Conservation (phyloP, 2,797 vertebrate species). For the Bucorvus abyssinicus region DNA sequence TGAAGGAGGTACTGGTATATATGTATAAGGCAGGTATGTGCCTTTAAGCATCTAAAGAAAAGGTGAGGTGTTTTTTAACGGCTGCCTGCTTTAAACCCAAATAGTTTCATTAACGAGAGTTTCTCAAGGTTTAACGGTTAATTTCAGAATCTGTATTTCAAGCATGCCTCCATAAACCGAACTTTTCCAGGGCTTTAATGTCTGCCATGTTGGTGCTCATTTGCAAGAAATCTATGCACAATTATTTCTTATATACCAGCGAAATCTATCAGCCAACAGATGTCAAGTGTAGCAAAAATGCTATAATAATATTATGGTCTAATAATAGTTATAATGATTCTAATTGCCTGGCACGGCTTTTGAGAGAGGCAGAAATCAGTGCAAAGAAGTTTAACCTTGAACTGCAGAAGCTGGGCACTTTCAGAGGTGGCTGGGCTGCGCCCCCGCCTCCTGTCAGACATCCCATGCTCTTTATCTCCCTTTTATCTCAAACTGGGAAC, state of each 20-base stretch:
- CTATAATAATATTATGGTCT: slow-evolving; percentile 74
- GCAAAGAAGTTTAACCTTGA: slow-evolving; percentile 58
- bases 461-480: neutral
- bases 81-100: neutral
- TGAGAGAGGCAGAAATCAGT: slow-evolving; percentile 60
- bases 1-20: neutral
- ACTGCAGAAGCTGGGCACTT: neutral
- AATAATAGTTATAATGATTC: slow-evolving; percentile 74
- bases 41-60: neutral
- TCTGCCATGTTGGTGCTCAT: neutral
- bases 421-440: neutral
- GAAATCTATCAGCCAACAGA: slow-evolving; percentile 75
- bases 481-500: neutral
- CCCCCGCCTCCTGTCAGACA: fast-evolving
- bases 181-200: slow-evolving; percentile 15
- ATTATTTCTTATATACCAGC: slow-evolving; percentile 72
- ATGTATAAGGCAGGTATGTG: neutral
- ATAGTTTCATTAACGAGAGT: neutral
- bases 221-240: slow-evolving; percentile 52
- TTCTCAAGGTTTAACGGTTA: slow-evolving; percentile 40
- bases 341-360: slow-evolving; percentile 69
- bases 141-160: slow-evolving; percentile 54
- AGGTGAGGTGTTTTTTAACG: neutral
- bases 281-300: slow-evolving; percentile 71
- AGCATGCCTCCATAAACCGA: neutral